Percentiles rank a stretch among this genome's conserved stretches.
Conservation (phyloP, 1,140 invertebrate species). For the Meloidogyne floridensis region DNA sequence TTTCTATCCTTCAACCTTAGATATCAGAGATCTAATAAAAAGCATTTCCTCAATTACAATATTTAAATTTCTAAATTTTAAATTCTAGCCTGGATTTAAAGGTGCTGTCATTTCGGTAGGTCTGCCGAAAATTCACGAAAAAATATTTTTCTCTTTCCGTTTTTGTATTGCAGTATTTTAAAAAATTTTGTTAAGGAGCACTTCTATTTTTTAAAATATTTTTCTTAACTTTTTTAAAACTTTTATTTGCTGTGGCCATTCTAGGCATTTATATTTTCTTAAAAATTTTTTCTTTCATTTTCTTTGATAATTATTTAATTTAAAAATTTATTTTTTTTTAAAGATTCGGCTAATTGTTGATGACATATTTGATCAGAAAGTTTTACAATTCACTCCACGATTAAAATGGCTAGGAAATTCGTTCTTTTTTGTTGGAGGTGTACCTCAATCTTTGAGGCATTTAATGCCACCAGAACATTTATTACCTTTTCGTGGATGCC, state of each 20-base stretch:
- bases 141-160: too few species aligned
- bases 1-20: too few species aligned
- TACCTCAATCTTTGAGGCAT: slow-evolving; percentile 76
- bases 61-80: too few species aligned
- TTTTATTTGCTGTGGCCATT: slow-evolving; percentile 5
- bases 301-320: neutral
- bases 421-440: slow-evolving; percentile 85
- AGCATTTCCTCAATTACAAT: too few species aligned
- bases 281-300: too few species aligned
- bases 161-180: too few species aligned
- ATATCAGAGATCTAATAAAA: too few species aligned
- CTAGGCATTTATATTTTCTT: neutral
- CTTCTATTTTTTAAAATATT: neutral
- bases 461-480: slow-evolving; percentile 18
- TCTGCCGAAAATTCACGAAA: too few species aligned
- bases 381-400: slow-evolving; percentile 85
- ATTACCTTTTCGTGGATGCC: slow-evolving; percentile 90
- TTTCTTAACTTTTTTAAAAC: neutral
- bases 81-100: too few species aligned
- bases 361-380: slow-evolving; percentile 79
- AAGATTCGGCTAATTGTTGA: slow-evolving; percentile 81
- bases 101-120: too few species aligned
- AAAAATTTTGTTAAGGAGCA: neutral
- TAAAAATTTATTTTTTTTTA: slow-evolving; percentile 39
- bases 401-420: slow-evolving; percentile 74